These are phyloP conservation scores for Penaeus japonicus DNA, from an alignment of 1,140 invertebrate genomes.

Conservation along the genomic window DNA sequence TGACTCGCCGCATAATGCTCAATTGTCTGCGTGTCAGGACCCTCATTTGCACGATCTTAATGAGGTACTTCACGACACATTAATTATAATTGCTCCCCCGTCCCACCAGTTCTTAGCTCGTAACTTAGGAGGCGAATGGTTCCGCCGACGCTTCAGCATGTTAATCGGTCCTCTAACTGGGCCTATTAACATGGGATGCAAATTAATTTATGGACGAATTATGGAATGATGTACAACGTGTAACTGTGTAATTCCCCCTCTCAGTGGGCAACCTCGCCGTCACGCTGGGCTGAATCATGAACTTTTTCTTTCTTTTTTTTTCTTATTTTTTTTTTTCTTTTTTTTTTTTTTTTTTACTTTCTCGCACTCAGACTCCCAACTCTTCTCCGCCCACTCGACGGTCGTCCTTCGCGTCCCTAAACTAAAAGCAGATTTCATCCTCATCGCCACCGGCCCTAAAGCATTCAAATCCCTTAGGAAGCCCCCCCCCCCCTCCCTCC, in stretches of 20 bases:
- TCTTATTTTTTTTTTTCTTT: too few relatives aligned
- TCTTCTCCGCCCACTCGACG: too few relatives aligned
- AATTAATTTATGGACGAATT: conserved; percentile 39
- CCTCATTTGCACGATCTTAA: conserved; percentile 49
- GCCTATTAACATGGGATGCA: conserved; percentile 22
- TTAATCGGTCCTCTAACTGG: neutral
- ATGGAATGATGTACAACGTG: conserved; percentile 14
- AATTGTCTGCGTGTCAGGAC: conserved; percentile 50
- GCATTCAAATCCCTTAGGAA: too few relatives aligned
- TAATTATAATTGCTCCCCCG: conserved; percentile 24
- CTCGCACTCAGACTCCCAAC: too few relatives aligned
- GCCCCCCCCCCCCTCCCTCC: too few relatives aligned
- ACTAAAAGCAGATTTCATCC: too few relatives aligned
- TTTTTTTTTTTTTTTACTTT: too few relatives aligned
- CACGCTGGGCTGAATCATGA: neutral
- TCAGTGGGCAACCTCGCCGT: neutral
- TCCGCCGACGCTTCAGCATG: conserved; percentile 11
- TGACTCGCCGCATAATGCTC: conserved; percentile 39
- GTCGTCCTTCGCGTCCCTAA: too few relatives aligned
- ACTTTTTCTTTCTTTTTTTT: conserved; percentile 9
- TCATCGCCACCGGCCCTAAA: too few relatives aligned
- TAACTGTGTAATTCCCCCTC: conserved; percentile 21
- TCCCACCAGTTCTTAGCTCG: conserved; percentile 8
- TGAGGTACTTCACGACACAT: conserved; percentile 51
- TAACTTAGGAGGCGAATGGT: conserved; percentile 16